Conservation (phyloP, 35 echinoderm and acorn worm species). For the Nesometra sesokonis region DNA sequence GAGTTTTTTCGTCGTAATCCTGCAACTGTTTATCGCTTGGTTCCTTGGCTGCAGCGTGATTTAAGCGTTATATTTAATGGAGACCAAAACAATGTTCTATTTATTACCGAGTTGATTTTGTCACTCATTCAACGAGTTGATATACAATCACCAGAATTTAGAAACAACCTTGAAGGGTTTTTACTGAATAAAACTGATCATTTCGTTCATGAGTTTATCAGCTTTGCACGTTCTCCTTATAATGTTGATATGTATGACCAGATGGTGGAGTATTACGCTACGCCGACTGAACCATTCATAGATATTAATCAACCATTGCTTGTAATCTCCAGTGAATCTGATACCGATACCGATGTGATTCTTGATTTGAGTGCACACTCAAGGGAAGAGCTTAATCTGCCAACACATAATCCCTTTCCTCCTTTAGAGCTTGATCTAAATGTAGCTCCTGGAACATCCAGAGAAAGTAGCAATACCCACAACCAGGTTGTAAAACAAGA, state of each 20-base stretch:
- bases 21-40: constrained; percentile 67
- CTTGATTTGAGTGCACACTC: neutral
- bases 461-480: neutral
- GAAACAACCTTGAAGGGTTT: constrained; percentile 70
- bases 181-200: constrained; percentile 74
- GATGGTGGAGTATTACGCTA: constrained; percentile 41
- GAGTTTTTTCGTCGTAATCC: constrained; percentile 70
- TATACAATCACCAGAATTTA: constrained; percentile 85
- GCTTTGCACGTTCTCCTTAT: constrained; percentile 76
- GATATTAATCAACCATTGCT: constrained; percentile 5
- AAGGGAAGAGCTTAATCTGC: neutral
- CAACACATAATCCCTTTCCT: neutral
- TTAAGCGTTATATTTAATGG: constrained; percentile 63
- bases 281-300: neutral
- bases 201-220: constrained; percentile 86
- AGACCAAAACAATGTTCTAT: constrained; percentile 62
- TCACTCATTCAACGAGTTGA: constrained; percentile 79
- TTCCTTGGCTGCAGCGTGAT: constrained; percentile 81
- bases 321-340: constrained; percentile 21
- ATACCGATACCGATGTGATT: constrained; percentile 27
- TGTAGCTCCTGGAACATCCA: constrained; percentile 54
- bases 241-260: constrained; percentile 82
- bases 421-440: constrained; percentile 2
- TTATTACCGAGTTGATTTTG: constrained; percentile 87
- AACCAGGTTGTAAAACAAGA: neutral